phyloP scores from a whole-genome alignment of 2,797 vertebrate species.

The Enteromius radiatus region DNA sequence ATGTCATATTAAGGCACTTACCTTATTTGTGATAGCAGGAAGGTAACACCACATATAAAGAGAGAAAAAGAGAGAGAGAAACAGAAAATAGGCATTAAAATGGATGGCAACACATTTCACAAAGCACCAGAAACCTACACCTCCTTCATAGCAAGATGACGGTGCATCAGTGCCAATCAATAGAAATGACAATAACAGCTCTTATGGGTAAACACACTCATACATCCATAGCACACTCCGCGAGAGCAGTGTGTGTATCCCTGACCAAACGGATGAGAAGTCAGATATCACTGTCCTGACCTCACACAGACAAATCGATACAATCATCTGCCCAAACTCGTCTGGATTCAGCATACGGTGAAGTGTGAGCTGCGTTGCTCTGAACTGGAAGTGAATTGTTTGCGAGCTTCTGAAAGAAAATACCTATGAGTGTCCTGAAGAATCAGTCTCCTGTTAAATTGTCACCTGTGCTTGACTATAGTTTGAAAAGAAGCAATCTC shows the following conservation, averaged over 20 bases:
- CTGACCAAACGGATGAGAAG: slow-evolving; percentile 25
- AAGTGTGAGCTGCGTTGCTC: not conserved
- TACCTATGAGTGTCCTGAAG: not conserved
- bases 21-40: slow-evolving; percentile 20
- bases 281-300: slow-evolving; percentile 28
- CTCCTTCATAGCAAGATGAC: not conserved
- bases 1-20: slow-evolving; percentile 26
- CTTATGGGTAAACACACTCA: slow-evolving; percentile 36
- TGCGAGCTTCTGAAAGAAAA: not conserved
- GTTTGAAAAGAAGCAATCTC: not conserved
- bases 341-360: not conserved
- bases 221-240: slow-evolving; percentile 8
- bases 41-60: slow-evolving; percentile 1
- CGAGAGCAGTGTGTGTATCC: not conserved
- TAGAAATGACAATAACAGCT: slow-evolving; percentile 33
- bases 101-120: not conserved
- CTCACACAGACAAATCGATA: slow-evolving; percentile 38
- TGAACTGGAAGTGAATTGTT: slow-evolving; percentile 27
- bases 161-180: slow-evolving; percentile 19
- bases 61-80: not conserved
- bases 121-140: not conserved
- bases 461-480: not conserved
- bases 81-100: not conserved
- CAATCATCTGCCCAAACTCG: slow-evolving; percentile 17
- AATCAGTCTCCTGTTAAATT: slow-evolving; percentile 1